Conservation (phyloP, 2,113 vertebrate species). For the Eulacestoma nigropectus region DNA sequence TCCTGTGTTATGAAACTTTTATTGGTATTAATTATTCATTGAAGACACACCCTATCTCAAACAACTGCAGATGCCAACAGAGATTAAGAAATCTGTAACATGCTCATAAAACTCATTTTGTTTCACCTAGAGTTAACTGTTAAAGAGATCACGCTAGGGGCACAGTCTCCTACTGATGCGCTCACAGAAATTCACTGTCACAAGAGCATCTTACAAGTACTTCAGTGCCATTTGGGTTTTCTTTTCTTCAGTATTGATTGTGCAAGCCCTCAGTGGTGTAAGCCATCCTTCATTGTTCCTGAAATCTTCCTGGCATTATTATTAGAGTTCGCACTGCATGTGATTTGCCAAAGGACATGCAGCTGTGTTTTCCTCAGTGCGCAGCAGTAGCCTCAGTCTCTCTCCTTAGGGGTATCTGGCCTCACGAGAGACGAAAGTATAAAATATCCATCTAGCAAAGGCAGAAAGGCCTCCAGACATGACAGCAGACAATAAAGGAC, state of each 20-base stretch:
- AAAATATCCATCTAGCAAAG: background rate
- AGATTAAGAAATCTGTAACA: background rate
- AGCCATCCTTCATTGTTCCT: background rate
- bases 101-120: background rate
- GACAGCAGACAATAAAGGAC: background rate
- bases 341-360: background rate
- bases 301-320: background rate
- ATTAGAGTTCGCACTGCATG: fast-evolving
- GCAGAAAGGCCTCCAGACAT: background rate
- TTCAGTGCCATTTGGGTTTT: background rate
- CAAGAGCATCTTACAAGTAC: background rate
- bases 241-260: background rate
- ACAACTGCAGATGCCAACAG: background rate
- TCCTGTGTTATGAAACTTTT: background rate
- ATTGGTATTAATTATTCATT: background rate
- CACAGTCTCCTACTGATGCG: fast-evolving
- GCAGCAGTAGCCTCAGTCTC: background rate
- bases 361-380: background rate
- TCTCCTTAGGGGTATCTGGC: background rate
- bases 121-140: background rate
- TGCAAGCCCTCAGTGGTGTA: background rate
- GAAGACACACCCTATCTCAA: background rate
- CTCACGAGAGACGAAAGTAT: background rate
- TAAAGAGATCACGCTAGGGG: background rate
- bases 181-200: background rate